phyloP scores from a whole-genome alignment of 2,797 vertebrate genomes.

The Chaunax sp. region DNA sequence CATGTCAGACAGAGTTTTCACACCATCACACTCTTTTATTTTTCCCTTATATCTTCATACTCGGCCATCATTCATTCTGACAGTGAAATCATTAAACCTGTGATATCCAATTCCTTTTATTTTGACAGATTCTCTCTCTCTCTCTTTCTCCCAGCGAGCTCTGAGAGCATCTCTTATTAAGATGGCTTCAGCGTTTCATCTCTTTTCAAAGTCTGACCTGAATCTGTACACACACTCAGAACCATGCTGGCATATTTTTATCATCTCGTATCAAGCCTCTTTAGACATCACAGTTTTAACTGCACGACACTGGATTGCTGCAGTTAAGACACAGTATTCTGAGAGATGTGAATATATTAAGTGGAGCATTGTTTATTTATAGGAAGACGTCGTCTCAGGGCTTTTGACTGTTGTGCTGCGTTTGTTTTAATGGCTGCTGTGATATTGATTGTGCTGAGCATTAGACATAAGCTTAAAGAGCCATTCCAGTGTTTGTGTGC shows the following conservation, averaged over 20 bases:
- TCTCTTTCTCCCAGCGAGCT: slow-evolving; percentile 68
- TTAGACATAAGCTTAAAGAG: slow-evolving; percentile 10
- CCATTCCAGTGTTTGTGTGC: not conserved
- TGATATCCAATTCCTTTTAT: slow-evolving; percentile 85
- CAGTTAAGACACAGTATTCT: slow-evolving; percentile 63
- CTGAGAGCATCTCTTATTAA: slow-evolving; percentile 81
- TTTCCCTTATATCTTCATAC: slow-evolving; percentile 75
- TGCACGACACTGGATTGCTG: slow-evolving; percentile 50
- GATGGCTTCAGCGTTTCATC: slow-evolving; percentile 79
- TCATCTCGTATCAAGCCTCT: slow-evolving; percentile 75
- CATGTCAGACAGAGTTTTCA: slow-evolving; percentile 79
- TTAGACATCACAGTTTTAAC: slow-evolving; percentile 73
- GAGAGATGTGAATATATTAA: slow-evolving; percentile 67
- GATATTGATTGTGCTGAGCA: slow-evolving; percentile 29
- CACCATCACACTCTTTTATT: slow-evolving; percentile 76
- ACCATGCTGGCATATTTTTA: slow-evolving; percentile 72
- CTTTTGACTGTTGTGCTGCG: slow-evolving; percentile 34
- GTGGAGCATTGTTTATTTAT: slow-evolving; percentile 77
- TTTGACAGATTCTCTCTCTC: slow-evolving; percentile 70
- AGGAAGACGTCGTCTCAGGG: slow-evolving; percentile 43
- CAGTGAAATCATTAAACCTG: slow-evolving; percentile 84
- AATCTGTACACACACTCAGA: slow-evolving; percentile 78
- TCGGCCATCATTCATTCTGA: slow-evolving; percentile 81
- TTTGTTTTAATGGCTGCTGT: slow-evolving; percentile 41
- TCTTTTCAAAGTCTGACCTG: slow-evolving; percentile 82